Evolutionary conservation across 2,888 invertebrate species (phyloP), one percentile per base, ranked within the genome.

Genomic region (Hypomecis punctinalis): DNA sequence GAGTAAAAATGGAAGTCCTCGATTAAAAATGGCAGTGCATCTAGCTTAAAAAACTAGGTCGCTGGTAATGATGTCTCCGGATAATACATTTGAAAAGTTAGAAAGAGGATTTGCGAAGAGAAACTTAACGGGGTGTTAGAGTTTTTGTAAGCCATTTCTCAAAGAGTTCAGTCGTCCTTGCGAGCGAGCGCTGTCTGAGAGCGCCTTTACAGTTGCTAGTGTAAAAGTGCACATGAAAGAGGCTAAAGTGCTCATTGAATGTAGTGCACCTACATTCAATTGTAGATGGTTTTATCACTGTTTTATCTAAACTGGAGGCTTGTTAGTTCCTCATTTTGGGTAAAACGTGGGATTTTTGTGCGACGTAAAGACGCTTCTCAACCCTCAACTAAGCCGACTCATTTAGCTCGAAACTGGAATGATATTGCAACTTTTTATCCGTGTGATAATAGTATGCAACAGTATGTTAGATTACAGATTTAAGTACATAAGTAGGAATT

Each of bases 11-110:
- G 23, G 23, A 43, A 49, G 13, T 5, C 47, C 5, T 7, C 40
- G 40, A 40, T 40, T 40, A 40, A 40, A 40, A 23, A 40, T n/a
- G 43, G 43, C 42, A 49, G 42, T 49, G 43, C 13, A 51, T 13
- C 36, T 11, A 8, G 42, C 23, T 42, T 43, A 42, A n/a, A 53
- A 60, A 57, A 40, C 0, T 39, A 39, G 61, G 48, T 48, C 42
- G 36, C 48, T 45, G 42, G 54, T 61, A 61, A 51, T 61, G 43
- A 61, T 45, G 55, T 55, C 55, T 49, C 61, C n/a, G 49, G 49
- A 49, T 40, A 39, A 46, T 33, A 42, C 35, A 5, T 42, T n/a
- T 0, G 57, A 43, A 37, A 52, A 52, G 52, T 55, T 46, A 55
- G 36, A 36, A 45, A 13, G 23, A 23, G 13, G 45, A 56, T 56